These are phyloP conservation scores for Prunella himalayana DNA, from an alignment of 2,113 vertebrate genomes.

Conservation along the genomic window DNA sequence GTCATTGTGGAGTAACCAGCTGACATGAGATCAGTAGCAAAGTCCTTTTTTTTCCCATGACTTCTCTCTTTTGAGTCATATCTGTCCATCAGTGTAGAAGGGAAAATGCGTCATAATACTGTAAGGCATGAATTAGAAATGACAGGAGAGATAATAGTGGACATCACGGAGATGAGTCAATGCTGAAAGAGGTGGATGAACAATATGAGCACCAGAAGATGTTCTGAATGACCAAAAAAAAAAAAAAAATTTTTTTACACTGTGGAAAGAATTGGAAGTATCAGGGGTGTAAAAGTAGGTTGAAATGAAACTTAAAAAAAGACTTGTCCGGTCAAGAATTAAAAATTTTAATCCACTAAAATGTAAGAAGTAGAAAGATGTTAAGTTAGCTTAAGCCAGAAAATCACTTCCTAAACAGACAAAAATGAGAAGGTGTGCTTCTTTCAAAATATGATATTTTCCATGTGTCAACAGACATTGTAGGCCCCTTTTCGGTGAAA, in stretches of 20 bases:
- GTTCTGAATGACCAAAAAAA: neutral
- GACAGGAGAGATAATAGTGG: neutral
- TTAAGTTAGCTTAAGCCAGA: neutral
- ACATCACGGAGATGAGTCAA: slow-evolving; percentile 9
- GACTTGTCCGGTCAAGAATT: neutral
- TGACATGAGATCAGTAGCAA: neutral
- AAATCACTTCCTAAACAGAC: neutral
- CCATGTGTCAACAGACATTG: neutral
- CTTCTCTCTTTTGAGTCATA: neutral
- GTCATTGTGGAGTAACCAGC: neutral
- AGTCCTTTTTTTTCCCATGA: neutral
- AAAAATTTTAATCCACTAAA: neutral
- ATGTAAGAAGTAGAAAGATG: neutral
- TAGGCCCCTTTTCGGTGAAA: neutral
- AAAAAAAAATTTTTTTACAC: too few relatives aligned
- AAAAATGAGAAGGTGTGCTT: neutral
- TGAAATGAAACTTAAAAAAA: neutral
- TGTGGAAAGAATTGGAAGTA: neutral
- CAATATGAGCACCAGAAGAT: neutral
- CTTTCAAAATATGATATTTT: neutral
- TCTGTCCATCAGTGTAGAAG: neutral
- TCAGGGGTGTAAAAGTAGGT: neutral
- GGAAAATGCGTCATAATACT: neutral
- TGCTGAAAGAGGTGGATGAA: neutral
- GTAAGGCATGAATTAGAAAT: neutral